Conservation (phyloP, 2,888 invertebrate genomes). For the Orthonychiurus folsomi region DNA sequence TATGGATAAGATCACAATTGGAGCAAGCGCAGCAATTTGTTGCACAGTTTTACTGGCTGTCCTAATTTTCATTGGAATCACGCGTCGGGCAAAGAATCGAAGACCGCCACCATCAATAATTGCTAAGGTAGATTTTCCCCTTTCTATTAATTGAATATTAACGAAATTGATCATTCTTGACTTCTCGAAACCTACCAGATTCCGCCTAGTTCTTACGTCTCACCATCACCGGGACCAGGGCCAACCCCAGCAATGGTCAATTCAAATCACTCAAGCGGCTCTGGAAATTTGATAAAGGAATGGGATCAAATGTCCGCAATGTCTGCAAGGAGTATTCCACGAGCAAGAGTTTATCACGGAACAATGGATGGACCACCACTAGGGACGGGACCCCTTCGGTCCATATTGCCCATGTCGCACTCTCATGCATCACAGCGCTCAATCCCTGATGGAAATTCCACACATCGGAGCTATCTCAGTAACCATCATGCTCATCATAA, state of each 20-base stretch:
- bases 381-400: conserved; percentile 12
- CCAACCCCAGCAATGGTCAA: conserved; percentile 11
- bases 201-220: conserved; percentile 25
- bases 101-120: conserved; percentile 31
- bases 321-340: conserved; percentile 78
- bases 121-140: conserved; percentile 27
- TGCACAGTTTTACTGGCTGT: conserved; percentile 77
- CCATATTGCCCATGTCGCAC: conserved; percentile 16
- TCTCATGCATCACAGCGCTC: conserved; percentile 22
- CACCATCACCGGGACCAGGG: conserved; percentile 35
- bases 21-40: conserved; percentile 75
- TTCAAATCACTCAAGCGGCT: conserved; percentile 31
- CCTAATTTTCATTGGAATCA: conserved; percentile 79
- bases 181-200: conserved; percentile 14
- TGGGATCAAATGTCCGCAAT: conserved; percentile 86
- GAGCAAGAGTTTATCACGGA: conserved; percentile 64
- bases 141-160: neutral
- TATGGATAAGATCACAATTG: conserved; percentile 92
- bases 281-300: conserved; percentile 47
- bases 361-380: conserved; percentile 16
- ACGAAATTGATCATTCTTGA: conserved; percentile 1
- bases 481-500: conserved; percentile 39
- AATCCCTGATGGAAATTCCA: conserved; percentile 38
- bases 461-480: conserved; percentile 36
- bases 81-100: conserved; percentile 50